Evolutionary conservation across 2,113 vertebrate genomes (phyloP), one percentile per base, ranked within the genome.

Genomic region (Jacana jacana): DNA sequence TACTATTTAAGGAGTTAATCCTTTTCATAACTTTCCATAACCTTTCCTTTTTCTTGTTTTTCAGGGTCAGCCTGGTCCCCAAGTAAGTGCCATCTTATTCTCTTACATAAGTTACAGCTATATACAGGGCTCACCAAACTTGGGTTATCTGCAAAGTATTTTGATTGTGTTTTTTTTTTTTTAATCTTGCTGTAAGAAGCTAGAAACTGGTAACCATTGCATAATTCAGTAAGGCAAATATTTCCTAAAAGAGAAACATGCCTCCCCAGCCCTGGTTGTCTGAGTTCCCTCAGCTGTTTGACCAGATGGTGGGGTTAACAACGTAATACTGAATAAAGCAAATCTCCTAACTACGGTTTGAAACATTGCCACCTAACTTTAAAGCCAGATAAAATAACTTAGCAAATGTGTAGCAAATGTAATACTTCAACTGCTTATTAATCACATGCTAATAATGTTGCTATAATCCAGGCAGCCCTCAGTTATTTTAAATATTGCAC

Each of bases 61-160:
- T 82, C 94, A 98, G 98, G 98, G 98, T 97, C 98, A 98, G 49
- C 98, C 98, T 51, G 98, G 98, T 97, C 97, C 97, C 90, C 98
- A 98, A 97, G 98, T 98, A 98, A 98, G 98, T 97, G 81, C 64
- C 15, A 77, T 80, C 39, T 94, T 76, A 35, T 44, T 90, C 88
- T 97, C 48, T 82, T 90, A 54, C 66, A 64, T 66, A 82, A 84
- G 11, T 87, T 81, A n/a, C 60, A 48, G 48, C 27, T 58, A 83
- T 27, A 61, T 58, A 58, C 12, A 63, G 6, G 23, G 55, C 46
- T 35, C n/a, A 27, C 61, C 30, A 18, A 72, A 30, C 66, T 55
- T 44, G 65, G 14, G 10, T 77, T 94, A 37, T 82, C 54, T 87
- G 18, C 39, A 44, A 42, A 6, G 33, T 84, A 10, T 71, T 95